Base-by-base conservation (phyloP, 2,888 invertebrate species). In the Catonia carolina region DNA sequence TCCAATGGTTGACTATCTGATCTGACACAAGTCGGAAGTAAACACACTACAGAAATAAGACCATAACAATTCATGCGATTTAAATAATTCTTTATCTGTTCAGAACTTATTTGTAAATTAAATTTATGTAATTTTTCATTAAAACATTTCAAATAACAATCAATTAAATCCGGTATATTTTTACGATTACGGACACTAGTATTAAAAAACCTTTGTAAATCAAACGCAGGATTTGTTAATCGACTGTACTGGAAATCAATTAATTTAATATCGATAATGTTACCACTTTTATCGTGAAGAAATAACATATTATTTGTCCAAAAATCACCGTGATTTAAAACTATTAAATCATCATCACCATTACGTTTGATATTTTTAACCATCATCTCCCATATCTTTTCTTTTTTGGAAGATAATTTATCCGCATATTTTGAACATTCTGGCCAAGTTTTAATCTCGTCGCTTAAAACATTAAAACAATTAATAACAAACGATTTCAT, bases 231-330 rank as follows among this genome's bases (percentile, higher is more conserved):
- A 7, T 51, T 55, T 8, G 39, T 57, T 42, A 51, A 61, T 10
- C 45, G 51, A 14, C 57, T 20, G 5, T 37, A 12, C 54, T 62
- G 62, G 17, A 57, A 59, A 45, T 62, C 60, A 18, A 57, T 31
- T 37, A 61, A 47, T 51, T 57, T 61, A 7, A 41, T 49, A 23
- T 58, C 54, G 7, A 12, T 36, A 15, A 58, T 50, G 10, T 42
- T 45, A 6, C 58, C 58, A 2, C 35, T 31, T 1, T n/a, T 6
- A 15, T 58, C 39, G 10, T 58, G 52, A 45, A 58, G 56, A 47
- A 62, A 61, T 58, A 62, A 37, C 23, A 62, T 56, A 17, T 64
- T 61, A 45, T 59, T 61, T 8, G 35, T 35, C 62, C 62, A 62
- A 17, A 53, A 20, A 31, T 61, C 62, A 1, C 60, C 59, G 36